These are phyloP conservation scores for Agrochola lota DNA, from an alignment of 2,888 invertebrate genomes.

Conservation along the genomic window DNA sequence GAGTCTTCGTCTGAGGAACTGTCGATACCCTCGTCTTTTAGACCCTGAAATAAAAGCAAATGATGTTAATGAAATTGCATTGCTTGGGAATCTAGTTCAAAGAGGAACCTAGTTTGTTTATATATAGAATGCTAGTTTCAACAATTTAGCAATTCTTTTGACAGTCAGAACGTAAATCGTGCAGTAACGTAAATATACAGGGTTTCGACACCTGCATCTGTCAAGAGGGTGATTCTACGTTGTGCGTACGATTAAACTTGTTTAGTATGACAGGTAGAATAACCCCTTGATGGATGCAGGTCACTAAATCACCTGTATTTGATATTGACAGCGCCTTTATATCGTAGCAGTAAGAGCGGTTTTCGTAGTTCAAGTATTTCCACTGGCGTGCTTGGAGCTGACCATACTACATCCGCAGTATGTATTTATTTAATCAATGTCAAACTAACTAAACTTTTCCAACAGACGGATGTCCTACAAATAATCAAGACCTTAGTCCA, in stretches of 20 bases:
- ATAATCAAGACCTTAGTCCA: conserved; percentile 22
- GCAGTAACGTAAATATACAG: too few relatives aligned
- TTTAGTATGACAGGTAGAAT: too few relatives aligned
- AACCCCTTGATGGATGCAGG: too few relatives aligned
- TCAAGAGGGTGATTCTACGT: too few relatives aligned
- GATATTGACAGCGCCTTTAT: background rate
- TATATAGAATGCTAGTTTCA: too few relatives aligned
- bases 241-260: too few relatives aligned
- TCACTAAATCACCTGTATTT: too few relatives aligned
- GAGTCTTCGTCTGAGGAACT: conserved; percentile 89
- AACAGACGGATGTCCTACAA: conserved; percentile 17
- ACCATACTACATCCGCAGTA: background rate
- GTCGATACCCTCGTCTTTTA: conserved; percentile 90
- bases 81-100: background rate
- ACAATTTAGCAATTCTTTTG: background rate
- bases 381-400: background rate
- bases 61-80: background rate
- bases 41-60: conserved; percentile 78
- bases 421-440: conserved; percentile 1
- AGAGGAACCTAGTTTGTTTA: background rate
- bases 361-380: background rate
- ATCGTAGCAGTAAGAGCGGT: background rate
- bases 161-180: background rate
- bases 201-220: too few relatives aligned
- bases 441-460: background rate